Evolutionary conservation across 1,140 invertebrate genomes (phyloP).

Genomic region (Megathymus violae): DNA sequence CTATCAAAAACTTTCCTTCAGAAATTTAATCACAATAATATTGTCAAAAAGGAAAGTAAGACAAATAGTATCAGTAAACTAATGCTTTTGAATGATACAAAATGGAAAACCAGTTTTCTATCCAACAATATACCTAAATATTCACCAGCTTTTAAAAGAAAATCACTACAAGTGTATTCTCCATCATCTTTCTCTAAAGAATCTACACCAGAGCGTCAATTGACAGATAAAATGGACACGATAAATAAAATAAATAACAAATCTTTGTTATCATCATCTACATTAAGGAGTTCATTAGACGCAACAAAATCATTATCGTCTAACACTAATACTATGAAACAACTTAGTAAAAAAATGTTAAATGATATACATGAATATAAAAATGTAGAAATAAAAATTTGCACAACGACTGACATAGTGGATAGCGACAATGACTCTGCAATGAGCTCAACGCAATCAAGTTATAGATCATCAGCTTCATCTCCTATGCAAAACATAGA

Average conservation of each 20-base stretch:
- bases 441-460: slow-evolving; percentile 89
- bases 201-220: slow-evolving; percentile 72
- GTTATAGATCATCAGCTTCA: slow-evolving; percentile 90
- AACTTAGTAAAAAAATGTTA: slow-evolving; percentile 57
- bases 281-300: slow-evolving; percentile 71
- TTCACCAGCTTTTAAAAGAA: slow-evolving; percentile 92
- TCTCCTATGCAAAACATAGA: slow-evolving; percentile 81
- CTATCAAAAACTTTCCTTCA: slow-evolving; percentile 62
- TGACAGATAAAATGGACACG: slow-evolving; percentile 59
- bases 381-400: slow-evolving; percentile 74
- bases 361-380: slow-evolving; percentile 62
- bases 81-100: slow-evolving; percentile 63
- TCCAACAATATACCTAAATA: slow-evolving; percentile 89
- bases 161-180: slow-evolving; percentile 88
- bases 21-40: slow-evolving; percentile 55
- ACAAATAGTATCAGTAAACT: slow-evolving; percentile 48
- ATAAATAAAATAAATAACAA: slow-evolving; percentile 54
- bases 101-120: slow-evolving; percentile 83
- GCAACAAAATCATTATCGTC: slow-evolving; percentile 44
- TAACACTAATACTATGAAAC: slow-evolving; percentile 45
- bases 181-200: slow-evolving; percentile 73
- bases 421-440: slow-evolving; percentile 95
- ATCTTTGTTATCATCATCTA: slow-evolving; percentile 47
- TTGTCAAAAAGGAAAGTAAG: slow-evolving; percentile 53
- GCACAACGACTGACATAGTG: slow-evolving; percentile 81